These are phyloP conservation scores for Opisthocomus hoazin DNA, from an alignment of 2,113 vertebrate genomes.

Conservation along the genomic window DNA sequence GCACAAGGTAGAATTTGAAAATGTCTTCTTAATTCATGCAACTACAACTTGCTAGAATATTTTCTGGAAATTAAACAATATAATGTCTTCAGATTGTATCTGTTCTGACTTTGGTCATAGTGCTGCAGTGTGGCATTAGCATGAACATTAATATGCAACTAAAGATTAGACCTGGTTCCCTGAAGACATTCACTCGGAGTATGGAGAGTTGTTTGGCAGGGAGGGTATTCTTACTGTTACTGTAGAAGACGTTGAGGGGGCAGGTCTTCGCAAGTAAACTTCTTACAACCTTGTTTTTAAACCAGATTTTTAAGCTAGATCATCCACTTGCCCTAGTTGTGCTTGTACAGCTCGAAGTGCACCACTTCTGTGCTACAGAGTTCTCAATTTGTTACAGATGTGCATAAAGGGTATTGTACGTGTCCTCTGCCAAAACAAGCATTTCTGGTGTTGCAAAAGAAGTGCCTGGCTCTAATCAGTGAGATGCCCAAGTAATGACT, in stretches of 20 bases:
- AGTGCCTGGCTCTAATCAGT: not conserved
- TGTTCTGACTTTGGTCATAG: not conserved
- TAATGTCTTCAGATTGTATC: not conserved
- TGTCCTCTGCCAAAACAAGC: not conserved
- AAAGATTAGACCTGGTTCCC: not conserved
- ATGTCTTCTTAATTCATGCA: not conserved
- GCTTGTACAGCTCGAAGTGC: not conserved
- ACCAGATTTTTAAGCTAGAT: not conserved
- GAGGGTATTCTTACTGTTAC: not conserved
- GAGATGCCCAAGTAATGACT: not conserved
- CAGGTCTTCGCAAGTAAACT: not conserved
- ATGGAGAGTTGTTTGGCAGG: not conserved
- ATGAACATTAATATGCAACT: not conserved
- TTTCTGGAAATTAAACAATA: not conserved
- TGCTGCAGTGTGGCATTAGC: not conserved
- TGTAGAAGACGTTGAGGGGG: not conserved
- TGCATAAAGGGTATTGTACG: not conserved
- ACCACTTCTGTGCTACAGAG: not conserved
- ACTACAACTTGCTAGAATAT: not conserved
- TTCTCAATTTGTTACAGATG: not conserved
- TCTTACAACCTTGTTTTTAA: not conserved
- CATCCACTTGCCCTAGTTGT: not conserved
- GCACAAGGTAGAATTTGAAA: not conserved
- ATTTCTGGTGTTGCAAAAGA: not conserved
- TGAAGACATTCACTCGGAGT: not conserved